phyloP scores from a whole-genome alignment of 1,140 invertebrate species.

The Octopus sinensis region DNA sequence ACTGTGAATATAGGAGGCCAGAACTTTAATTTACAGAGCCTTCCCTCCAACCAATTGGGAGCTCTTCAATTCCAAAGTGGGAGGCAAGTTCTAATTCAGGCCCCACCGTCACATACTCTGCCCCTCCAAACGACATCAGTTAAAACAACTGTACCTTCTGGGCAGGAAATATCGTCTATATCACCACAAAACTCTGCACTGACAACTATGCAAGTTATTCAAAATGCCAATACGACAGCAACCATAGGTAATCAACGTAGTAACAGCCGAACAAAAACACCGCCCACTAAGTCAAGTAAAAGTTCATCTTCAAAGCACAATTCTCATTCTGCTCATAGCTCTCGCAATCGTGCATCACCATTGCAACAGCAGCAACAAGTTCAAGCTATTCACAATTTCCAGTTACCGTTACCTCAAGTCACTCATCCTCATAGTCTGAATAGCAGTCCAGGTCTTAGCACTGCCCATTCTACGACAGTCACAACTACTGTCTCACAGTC shows the following conservation, averaged over 20 bases:
- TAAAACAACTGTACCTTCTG: not conserved
- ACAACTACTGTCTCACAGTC: constrained; percentile 38
- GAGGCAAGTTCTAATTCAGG: constrained; percentile 18
- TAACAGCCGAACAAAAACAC: constrained; percentile 26
- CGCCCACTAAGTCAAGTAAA: constrained; percentile 29
- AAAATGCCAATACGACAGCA: constrained; percentile 9
- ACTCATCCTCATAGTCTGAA: not conserved
- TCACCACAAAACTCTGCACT: constrained; percentile 10
- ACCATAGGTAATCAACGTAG: constrained; percentile 13
- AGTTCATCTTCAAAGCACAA: constrained; percentile 16
- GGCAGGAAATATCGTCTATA: constrained; percentile 4
- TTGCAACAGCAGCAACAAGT: constrained; percentile 38
- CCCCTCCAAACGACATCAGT: constrained; percentile 9
- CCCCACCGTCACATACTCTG: constrained; percentile 13
- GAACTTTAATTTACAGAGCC: constrained; percentile 15
- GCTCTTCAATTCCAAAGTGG: constrained; percentile 12
- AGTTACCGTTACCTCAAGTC: constrained; percentile 20
- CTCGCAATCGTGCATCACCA: constrained; percentile 24
- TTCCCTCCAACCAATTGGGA: not conserved
- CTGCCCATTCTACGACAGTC: constrained; percentile 29
- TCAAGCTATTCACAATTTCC: constrained; percentile 18
- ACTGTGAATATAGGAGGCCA: constrained; percentile 38
- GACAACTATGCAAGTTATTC: constrained; percentile 23
- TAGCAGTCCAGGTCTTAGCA: constrained; percentile 21
- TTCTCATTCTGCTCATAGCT: not conserved